A percentile compares a stretch with the other conserved stretches of the same genome.
Conservation (phyloP, 2,888 invertebrate genomes). For the Agrochola macilenta region DNA sequence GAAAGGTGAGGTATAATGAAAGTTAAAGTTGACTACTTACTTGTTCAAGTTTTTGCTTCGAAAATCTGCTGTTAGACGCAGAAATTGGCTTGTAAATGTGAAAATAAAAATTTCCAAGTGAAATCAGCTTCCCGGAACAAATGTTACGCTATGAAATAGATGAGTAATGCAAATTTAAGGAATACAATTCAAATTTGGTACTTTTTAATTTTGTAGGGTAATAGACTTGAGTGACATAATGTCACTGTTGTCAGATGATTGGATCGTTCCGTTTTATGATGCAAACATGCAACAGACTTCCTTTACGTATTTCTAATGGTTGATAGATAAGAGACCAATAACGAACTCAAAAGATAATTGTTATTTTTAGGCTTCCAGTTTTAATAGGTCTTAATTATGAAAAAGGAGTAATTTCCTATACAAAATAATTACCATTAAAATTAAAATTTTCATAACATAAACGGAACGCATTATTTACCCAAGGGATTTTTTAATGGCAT, state of each 20-base stretch:
- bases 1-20: conserved; percentile 34
- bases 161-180: background rate
- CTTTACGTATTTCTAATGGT: background rate
- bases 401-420: background rate
- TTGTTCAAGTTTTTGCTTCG: conserved; percentile 14
- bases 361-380: background rate
- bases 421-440: background rate
- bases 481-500: background rate
- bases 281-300: background rate
- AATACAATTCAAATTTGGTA: conserved; percentile 14
- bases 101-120: conserved; percentile 38
- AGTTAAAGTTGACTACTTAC: conserved; percentile 59
- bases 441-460: background rate
- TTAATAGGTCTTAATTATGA: background rate
- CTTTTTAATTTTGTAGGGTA: conserved; percentile 65
- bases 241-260: conserved; percentile 75
- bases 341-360: background rate
- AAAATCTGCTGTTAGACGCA: conserved; percentile 50
- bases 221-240: conserved; percentile 52
- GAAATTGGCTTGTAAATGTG: conserved; percentile 66
- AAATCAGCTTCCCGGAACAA: conserved; percentile 58
- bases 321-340: background rate
- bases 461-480: conserved; percentile 28
- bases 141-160: conserved; percentile 6
- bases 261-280: conserved; percentile 61